Evolutionary conservation across 2,797 vertebrate genomes (phyloP).

Genomic region (Arctocebus calabarensis): DNA sequence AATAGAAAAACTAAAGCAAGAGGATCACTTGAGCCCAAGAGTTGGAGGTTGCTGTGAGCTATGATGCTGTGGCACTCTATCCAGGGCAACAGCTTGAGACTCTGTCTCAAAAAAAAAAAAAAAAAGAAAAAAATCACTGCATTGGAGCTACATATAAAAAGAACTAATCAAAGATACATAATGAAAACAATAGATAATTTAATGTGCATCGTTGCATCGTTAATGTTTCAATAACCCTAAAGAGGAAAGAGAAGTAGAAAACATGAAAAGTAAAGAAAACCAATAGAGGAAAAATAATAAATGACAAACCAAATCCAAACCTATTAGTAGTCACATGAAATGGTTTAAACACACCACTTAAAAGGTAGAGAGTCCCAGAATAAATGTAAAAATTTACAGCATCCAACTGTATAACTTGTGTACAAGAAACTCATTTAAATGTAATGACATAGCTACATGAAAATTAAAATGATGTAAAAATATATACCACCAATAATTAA

Average conservation of each 20-base stretch:
- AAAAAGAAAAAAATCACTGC: no score
- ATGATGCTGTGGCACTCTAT: no score
- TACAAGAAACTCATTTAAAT: not conserved
- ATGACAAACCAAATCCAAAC: not conserved
- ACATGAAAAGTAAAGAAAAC: not conserved
- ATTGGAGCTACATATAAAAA: not conserved
- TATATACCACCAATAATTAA: not conserved
- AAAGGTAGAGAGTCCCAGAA: not conserved
- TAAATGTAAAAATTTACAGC: not conserved
- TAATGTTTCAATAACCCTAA: conserved; percentile 6
- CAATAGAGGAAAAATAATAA: not conserved
- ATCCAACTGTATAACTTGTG: not conserved
- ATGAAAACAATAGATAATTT: conserved; percentile 6
- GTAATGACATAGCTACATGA: conserved; percentile 4
- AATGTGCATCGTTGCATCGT: not conserved
- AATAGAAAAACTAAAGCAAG: no score
- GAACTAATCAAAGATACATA: not conserved
- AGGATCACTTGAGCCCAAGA: no score
- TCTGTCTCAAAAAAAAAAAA: no score
- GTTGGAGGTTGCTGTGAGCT: no score
- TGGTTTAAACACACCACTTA: not conserved
- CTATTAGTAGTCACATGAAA: not conserved
- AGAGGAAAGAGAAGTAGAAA: not conserved
- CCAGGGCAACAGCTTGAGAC: no score
- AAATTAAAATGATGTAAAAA: not conserved